phyloP scores from a whole-genome alignment of 2,797 vertebrate species.

The Crenuchus spilurus region DNA sequence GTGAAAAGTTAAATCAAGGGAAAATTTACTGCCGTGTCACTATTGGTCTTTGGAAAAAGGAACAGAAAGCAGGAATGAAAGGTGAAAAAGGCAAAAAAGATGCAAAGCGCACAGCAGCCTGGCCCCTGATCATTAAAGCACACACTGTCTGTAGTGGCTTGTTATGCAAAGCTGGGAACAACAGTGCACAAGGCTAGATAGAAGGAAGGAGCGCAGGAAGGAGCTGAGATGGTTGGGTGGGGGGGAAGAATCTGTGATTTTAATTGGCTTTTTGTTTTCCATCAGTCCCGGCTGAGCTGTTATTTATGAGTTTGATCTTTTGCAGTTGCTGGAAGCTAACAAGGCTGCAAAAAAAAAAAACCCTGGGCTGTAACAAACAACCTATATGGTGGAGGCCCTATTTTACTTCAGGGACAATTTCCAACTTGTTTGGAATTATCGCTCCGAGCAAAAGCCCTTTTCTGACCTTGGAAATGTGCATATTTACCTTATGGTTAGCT shows the following conservation, averaged over 20 bases:
- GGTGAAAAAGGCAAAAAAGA: conserved; percentile 40
- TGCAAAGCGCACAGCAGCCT: conserved; percentile 14
- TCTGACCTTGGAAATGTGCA: conserved; percentile 27
- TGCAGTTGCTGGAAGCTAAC: conserved; percentile 62
- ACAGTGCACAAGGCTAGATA: conserved; percentile 48
- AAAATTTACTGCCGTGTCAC: conserved; percentile 57
- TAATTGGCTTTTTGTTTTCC: conserved; percentile 67
- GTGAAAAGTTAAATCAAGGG: conserved; percentile 59
- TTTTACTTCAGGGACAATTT: conserved; percentile 16
- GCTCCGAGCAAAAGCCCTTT: not conserved
- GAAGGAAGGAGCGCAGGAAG: conserved; percentile 42
- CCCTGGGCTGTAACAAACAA: conserved; percentile 34
- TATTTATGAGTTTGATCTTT: conserved; percentile 82
- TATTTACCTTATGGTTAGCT: not conserved
- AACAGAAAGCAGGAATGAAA: conserved; percentile 40
- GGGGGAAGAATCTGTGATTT: conserved; percentile 57
- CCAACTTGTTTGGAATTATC: conserved; percentile 8
- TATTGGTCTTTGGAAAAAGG: conserved; percentile 50
- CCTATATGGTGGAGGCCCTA: conserved; percentile 9
- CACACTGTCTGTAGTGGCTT: conserved; percentile 44
- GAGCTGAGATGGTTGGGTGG: conserved; percentile 42
- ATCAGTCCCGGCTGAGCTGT: conserved; percentile 74
- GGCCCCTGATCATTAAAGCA: conserved; percentile 65
- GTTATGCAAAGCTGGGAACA: conserved; percentile 63
- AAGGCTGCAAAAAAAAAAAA: conserved; percentile 49